phyloP scores from a whole-genome alignment of 2,888 invertebrate genomes.

The Lithophane ornitopus region DNA sequence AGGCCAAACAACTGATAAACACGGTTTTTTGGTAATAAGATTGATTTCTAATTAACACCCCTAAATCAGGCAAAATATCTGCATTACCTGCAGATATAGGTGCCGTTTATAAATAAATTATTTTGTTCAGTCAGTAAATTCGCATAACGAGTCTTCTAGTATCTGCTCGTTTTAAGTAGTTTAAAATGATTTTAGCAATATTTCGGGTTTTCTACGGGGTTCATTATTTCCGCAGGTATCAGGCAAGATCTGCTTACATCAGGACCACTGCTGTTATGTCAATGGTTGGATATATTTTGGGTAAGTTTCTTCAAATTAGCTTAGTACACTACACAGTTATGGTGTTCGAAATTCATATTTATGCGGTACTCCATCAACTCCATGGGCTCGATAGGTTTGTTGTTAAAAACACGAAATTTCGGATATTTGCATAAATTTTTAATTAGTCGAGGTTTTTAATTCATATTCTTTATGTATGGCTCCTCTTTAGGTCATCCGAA shows the following conservation, averaged over 20 bases:
- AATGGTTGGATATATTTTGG: conserved; percentile 97
- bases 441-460: too few species aligned
- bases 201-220: neutral
- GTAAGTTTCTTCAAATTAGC: conserved; percentile 70
- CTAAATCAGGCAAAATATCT: neutral
- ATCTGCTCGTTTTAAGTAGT: neutral
- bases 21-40: too few species aligned
- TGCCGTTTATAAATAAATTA: neutral
- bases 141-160: neutral
- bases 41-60: neutral
- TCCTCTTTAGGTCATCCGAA: too few species aligned
- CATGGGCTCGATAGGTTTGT: too few species aligned
- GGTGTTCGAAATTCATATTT: too few species aligned
- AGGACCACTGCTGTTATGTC: conserved; percentile 99
- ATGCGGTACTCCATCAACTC: too few species aligned
- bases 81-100: too few species aligned
- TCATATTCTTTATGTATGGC: too few species aligned
- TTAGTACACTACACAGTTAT: too few species aligned
- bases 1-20: too few species aligned
- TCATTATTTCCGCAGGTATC: conserved; percentile 90
- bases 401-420: too few species aligned
- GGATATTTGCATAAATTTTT: too few species aligned
- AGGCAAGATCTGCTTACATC: conserved; percentile 97
- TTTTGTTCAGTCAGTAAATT: neutral
- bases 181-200: neutral